phyloP scores from a whole-genome alignment of 2,113 vertebrate genomes.

The Phycodurus eques region DNA sequence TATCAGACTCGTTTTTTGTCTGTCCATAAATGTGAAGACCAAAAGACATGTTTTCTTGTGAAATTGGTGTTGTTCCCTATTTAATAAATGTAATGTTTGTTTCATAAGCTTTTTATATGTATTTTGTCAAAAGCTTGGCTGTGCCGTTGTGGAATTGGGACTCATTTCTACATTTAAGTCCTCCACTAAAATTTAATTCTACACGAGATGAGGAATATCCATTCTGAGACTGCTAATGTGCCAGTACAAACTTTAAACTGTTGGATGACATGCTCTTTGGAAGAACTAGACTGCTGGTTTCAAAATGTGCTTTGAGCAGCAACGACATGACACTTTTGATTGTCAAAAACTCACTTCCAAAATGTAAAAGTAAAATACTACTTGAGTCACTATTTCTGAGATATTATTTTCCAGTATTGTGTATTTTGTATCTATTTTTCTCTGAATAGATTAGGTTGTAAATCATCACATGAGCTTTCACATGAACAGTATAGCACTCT shows the following conservation, averaged over 20 bases:
- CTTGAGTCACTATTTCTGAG: not conserved
- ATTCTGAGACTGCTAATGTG: conserved; percentile 22
- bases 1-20: not conserved
- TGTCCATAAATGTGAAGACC: not conserved
- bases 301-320: conserved; percentile 15
- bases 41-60: not conserved
- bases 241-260: conserved; percentile 20
- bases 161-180: conserved; percentile 13
- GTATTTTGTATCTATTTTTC: too few relatives aligned
- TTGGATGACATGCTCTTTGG: conserved; percentile 7
- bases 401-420: not conserved
- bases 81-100: conserved; percentile 1
- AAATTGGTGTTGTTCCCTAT: not conserved
- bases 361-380: not conserved
- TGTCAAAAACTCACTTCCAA: conserved; percentile 4
- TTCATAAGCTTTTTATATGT: conserved; percentile 2
- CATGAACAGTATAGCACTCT: too few relatives aligned
- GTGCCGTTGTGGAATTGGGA: not conserved
- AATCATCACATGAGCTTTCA: too few relatives aligned
- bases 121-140: conserved; percentile 10
- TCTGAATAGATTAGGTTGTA: too few relatives aligned
- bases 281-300: conserved; percentile 4
- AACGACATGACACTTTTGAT: conserved; percentile 1
- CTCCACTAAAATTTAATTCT: conserved; percentile 2
- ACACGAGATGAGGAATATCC: conserved; percentile 25